Evolutionary conservation across 2,113 vertebrate species (phyloP).

Genomic region (Phasianus colchicus): DNA sequence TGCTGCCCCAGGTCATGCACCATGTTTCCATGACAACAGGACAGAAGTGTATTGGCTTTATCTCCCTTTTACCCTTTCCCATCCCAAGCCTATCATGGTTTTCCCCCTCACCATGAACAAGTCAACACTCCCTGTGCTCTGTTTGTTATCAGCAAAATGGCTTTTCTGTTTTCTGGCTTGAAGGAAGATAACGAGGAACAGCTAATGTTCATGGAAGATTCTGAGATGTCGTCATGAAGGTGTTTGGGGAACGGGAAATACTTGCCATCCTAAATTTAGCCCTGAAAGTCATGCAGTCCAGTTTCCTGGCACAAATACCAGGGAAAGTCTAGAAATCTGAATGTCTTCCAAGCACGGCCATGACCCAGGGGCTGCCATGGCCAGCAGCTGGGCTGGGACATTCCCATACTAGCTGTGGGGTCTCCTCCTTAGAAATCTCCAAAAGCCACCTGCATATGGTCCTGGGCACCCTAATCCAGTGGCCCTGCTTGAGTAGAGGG

Average conservation of each 20-base stretch:
- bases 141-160: not conserved
- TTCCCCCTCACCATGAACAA: not conserved
- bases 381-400: accelerated
- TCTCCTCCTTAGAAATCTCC: not conserved
- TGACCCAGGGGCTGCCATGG: not conserved
- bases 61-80: not conserved
- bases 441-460: not conserved
- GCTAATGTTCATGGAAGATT: not conserved
- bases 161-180: not conserved
- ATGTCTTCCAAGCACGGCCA: not conserved
- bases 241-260: slow-evolving; percentile 22
- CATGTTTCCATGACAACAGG: not conserved
- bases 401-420: not conserved
- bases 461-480: not conserved
- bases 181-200: slow-evolving; percentile 18
- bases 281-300: slow-evolving; percentile 10
- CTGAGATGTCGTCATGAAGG: slow-evolving; percentile 33
- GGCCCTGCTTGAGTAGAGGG: not conserved
- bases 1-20: not conserved
- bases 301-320: slow-evolving; percentile 57
- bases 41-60: not conserved
- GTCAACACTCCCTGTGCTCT: not conserved
- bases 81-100: not conserved
- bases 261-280: slow-evolving; percentile 59
- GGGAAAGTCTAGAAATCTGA: slow-evolving; percentile 53